phyloP scores from a whole-genome alignment of 2,888 invertebrate genomes.

The Bruchidius siliquastri region DNA sequence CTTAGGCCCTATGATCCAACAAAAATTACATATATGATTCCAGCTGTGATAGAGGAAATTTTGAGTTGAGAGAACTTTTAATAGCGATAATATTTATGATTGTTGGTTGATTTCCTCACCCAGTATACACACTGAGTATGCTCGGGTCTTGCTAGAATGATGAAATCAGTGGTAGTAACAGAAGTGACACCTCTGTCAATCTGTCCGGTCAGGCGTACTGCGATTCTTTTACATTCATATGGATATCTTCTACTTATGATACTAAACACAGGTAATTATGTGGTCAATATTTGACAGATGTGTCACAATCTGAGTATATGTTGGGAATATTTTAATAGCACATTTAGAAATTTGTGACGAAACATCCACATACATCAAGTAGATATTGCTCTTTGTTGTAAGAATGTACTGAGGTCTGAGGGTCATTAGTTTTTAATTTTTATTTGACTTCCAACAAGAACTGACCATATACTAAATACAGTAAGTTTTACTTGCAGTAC shows the following conservation, averaged over 20 bases:
- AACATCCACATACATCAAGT: not conserved
- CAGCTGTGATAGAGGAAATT: too few species aligned
- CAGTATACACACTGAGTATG: not conserved
- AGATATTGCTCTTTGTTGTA: not conserved
- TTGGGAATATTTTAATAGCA: not conserved
- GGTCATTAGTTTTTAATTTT: not conserved
- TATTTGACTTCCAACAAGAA: not conserved
- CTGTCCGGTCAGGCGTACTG: not conserved
- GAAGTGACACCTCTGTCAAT: not conserved
- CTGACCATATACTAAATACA: not conserved
- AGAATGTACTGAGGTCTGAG: too few species aligned
- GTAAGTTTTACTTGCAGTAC: not conserved
- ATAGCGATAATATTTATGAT: not conserved
- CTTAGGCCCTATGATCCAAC: too few species aligned
- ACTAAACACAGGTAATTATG: not conserved
- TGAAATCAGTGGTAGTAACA: not conserved
- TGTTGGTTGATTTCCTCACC: not conserved
- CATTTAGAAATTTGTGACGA: not conserved
- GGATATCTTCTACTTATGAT: too few species aligned
- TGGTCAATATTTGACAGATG: not conserved
- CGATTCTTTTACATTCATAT: not conserved
- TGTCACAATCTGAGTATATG: not conserved
- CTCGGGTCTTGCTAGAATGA: not conserved
- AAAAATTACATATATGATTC: too few species aligned
- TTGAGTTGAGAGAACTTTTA: not conserved